Evolutionary conservation across 1,140 invertebrate genomes (phyloP), one percentile per base, ranked within the genome.

Genomic region (Atopsyche davidsoni): DNA sequence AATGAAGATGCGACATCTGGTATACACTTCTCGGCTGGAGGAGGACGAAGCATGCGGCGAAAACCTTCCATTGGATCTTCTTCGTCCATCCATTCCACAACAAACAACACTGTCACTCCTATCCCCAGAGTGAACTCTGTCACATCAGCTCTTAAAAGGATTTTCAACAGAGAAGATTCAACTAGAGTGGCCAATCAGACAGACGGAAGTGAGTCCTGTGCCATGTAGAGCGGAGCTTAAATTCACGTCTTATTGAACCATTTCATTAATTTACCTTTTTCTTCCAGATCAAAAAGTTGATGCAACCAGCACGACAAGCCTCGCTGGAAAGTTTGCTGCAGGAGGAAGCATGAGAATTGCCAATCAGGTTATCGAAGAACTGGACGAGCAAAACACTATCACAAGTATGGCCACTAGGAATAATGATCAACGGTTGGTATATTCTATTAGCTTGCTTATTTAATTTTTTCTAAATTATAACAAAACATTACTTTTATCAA

Each of bases 311-410:
- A n/a, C n/a, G 2, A 46, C 25, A 10, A 38, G 31, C 16, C 14
- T 46, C 18, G 3, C 32, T 10, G 46, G 35, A 32, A 48, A 40
- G n/a, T 50, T 40, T 48, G 39, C 46, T 39, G 36, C 46, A 19
- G 60, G 62, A 17, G 82, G 81, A n/a, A 82, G 79, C 24, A 80
- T 83, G 71, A 77, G 80, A 55, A 84, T 89, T 13, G 78, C 83
- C 0, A 79, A 83, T 58, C 80, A 85, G 55, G 81, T 88, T 2
- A 89, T 88, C 19, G 86, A 89, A 62, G 87, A 89, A 64, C 83
- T 88, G 0, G 87, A 89, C 55, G 87, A 89, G 60, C 86, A 89
- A 62, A 73, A 79, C 52, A 89, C 87, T 2, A 81, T 87, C 38
- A 86, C 79, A 0, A 87, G 85, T 11, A 81, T 82, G 69, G 75